phyloP scores from a whole-genome alignment of 2,797 vertebrate species.

The Sciaenops ocellatus region DNA sequence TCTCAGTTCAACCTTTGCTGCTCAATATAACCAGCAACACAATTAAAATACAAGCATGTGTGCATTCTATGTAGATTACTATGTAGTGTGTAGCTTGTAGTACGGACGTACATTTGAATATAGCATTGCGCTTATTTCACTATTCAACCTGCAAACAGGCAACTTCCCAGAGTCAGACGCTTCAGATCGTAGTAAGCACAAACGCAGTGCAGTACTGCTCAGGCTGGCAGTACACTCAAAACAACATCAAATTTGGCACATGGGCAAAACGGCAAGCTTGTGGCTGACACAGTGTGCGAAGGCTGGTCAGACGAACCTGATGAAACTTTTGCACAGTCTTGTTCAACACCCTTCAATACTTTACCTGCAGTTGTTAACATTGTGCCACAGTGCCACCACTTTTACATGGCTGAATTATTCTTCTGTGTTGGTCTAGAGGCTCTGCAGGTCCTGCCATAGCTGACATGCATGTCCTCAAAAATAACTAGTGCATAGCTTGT shows the following conservation, averaged over 20 bases:
- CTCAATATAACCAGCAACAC: constrained; percentile 24
- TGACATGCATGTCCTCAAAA: not conserved
- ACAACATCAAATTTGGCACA: constrained; percentile 10
- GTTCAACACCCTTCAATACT: not conserved
- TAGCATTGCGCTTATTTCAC: constrained; percentile 10
- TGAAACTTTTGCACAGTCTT: constrained; percentile 24
- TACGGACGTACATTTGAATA: too few species aligned
- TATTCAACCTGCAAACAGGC: constrained; percentile 25
- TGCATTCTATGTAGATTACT: constrained; percentile 1
- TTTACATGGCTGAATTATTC: not conserved
- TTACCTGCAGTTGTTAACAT: not conserved
- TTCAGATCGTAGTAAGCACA: constrained; percentile 10
- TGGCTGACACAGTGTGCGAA: not conserved
- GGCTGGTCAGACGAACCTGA: not conserved
- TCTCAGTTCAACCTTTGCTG: constrained; percentile 20
- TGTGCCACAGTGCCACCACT: not conserved
- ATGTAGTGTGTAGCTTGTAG: not conserved
- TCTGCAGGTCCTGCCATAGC: not conserved
- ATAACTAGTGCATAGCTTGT: not conserved
- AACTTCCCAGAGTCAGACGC: constrained; percentile 28
- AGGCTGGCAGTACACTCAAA: constrained; percentile 18
- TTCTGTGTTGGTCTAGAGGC: not conserved
- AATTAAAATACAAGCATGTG: not conserved
- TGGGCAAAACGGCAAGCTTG: not conserved
- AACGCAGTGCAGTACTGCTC: not conserved